Conservation (phyloP, 1,140 invertebrate species). For the Archivesica marissinica region DNA sequence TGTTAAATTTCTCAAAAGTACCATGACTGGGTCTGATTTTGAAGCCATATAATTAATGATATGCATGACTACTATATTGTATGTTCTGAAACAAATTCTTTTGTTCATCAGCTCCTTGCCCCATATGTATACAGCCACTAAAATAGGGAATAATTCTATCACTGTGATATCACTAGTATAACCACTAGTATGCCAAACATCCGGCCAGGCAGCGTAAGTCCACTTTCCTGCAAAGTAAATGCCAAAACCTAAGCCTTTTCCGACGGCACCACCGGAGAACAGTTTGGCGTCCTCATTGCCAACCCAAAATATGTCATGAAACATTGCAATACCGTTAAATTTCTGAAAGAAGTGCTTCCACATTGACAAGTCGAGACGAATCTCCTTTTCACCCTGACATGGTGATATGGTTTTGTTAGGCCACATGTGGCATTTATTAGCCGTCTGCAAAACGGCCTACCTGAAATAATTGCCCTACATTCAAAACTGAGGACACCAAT, state of each 20-base stretch:
- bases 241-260: conserved; percentile 3
- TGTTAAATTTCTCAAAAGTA: background rate
- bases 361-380: conserved; percentile 56
- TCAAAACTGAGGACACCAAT: conserved; percentile 62
- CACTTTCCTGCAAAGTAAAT: background rate
- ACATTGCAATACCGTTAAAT: conserved; percentile 54
- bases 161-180: conserved; percentile 6
- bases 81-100: background rate
- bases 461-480: conserved; percentile 45
- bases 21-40: background rate
- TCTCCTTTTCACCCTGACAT: conserved; percentile 37
- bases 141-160: conserved; percentile 14
- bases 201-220: background rate
- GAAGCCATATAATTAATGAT: conserved; percentile 13
- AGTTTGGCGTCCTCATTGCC: too few species aligned
- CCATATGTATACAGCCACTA: background rate
- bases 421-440: conserved; percentile 26
- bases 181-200: background rate
- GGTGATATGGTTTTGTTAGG: conserved; percentile 54
- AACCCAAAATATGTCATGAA: conserved; percentile 44
- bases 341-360: conserved; percentile 57
- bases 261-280: too few species aligned
- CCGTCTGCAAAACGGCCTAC: conserved; percentile 39
- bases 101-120: background rate
- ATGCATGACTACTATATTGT: conserved; percentile 12